These are phyloP conservation scores for Aporrectodea caliginosa DNA, from an alignment of 1,140 invertebrate genomes.

Conservation along the genomic window DNA sequence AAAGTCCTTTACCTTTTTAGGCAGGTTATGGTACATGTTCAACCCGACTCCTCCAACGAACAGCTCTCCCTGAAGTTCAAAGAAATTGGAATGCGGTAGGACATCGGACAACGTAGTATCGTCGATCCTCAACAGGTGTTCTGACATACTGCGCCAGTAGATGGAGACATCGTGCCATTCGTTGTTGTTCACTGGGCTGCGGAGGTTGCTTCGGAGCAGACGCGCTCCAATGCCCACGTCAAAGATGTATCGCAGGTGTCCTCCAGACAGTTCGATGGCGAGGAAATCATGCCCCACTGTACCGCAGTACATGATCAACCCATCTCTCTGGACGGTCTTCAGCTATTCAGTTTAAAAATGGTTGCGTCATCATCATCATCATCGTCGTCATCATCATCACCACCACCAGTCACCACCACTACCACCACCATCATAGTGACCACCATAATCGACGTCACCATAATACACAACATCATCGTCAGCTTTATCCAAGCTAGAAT, in stretches of 20 bases:
- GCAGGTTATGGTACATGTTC: background rate
- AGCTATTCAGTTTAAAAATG: background rate
- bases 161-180: background rate
- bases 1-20: background rate
- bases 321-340: background rate
- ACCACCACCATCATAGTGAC: too few relatives aligned
- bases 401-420: background rate
- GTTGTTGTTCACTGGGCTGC: background rate
- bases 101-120: background rate
- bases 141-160: background rate
- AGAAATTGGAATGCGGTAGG: background rate
- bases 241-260: background rate
- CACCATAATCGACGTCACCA: too few relatives aligned
- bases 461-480: too few relatives aligned
- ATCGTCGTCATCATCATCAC: background rate
- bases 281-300: background rate
- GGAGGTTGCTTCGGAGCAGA: background rate
- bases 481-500: too few relatives aligned
- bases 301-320: background rate
- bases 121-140: background rate
- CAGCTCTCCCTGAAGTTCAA: background rate
- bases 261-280: background rate
- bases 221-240: background rate
- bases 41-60: background rate
- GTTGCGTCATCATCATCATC: background rate